Base-by-base conservation (phyloP, 2,888 invertebrate genomes). In the Eueremaeus valkanovi region DNA sequence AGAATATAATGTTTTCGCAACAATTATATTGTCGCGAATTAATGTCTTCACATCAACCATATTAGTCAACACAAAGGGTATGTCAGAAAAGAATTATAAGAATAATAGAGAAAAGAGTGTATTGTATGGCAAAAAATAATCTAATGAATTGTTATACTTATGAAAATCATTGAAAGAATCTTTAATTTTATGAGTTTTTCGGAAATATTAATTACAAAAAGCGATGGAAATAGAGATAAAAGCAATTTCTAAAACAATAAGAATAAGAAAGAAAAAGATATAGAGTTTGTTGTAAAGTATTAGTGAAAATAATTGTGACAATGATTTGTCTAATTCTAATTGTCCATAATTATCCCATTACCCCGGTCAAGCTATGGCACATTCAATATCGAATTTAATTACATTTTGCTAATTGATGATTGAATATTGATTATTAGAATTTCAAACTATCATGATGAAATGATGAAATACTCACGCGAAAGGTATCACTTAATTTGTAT, bases 31-130 rank as follows among this genome's bases (percentile, higher is more conserved):
- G n/a, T n/a, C n/a, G n/a, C n/a, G 16, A 51, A 21, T 51, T 51
- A 21, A 51, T 51, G n/a, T 21, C 51, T 51, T 21, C 21, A 16
- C 3, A 8, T 5, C 24, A 6, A 24, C 24, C n/a, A 3, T 51
- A 24, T 51, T 51, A 51, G 21, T 6, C 21, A 51, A 51, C 21
- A 51, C 51, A 51, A 51, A 21, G 51, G 24, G 21, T 21, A 51
- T 21, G 51, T 51, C 51, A 51, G 45, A 51, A n/a, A 51, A 51
- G 21, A 51, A 51, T 51, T 51, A 51, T 51, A 21, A 51, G n/a
- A n/a, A 51, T 8, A 51, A 24, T 51, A 24, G 21, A 8, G 5
- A 51, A 6, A 21, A 51, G 24, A 21, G 16, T 51, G 24, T 51
- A 24, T 51, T 51, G 51, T 24, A 51, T 51, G 45, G 16, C 8